These are phyloP conservation scores for Mimachlamys varia DNA, from an alignment of 2,888 invertebrate genomes.

Conservation along the genomic window DNA sequence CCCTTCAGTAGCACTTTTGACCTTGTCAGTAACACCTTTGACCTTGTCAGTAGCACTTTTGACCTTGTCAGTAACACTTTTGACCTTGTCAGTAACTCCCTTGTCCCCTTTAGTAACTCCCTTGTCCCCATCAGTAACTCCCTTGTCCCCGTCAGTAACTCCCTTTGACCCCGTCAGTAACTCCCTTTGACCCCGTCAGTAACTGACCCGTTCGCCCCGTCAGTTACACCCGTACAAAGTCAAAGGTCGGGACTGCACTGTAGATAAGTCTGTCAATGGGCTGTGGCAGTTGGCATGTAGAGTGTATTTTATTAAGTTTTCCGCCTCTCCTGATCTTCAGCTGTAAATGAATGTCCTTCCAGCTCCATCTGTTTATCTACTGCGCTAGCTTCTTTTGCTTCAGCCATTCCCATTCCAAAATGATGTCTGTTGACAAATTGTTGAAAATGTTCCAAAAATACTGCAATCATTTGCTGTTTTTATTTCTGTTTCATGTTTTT, in stretches of 20 bases:
- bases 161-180: too few species aligned
- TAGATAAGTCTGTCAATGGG: not conserved
- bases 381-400: not conserved
- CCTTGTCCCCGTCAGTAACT: too few species aligned
- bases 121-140: too few species aligned
- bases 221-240: not conserved
- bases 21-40: too few species aligned
- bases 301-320: not conserved
- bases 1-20: too few species aligned
- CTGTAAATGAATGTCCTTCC: not conserved
- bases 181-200: not conserved
- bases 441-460: conserved; percentile 18
- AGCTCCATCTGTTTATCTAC: not conserved
- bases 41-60: too few species aligned
- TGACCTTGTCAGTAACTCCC: too few species aligned
- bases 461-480: not conserved
- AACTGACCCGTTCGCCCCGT: not conserved
- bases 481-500: not conserved
- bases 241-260: not conserved
- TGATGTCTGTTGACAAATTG: not conserved
- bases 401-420: not conserved
- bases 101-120: too few species aligned
- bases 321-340: not conserved
- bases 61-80: too few species aligned
- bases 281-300: not conserved